phyloP scores from a whole-genome alignment of 2,113 vertebrate genomes.

The Boleophthalmus pectinirostris region DNA sequence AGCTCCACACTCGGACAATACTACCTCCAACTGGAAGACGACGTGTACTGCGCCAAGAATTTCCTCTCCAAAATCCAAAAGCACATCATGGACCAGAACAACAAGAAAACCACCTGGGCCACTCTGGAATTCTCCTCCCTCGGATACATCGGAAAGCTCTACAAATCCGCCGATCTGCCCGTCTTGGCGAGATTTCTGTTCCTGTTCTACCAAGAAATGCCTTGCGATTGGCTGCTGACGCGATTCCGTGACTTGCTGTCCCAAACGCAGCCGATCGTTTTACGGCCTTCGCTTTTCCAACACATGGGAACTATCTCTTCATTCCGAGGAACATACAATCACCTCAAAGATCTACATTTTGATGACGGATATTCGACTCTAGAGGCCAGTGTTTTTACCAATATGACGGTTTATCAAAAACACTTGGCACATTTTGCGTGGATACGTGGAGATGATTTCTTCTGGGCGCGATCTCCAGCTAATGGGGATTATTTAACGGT shows the following conservation, averaged over 20 bases:
- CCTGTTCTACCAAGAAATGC: conserved; percentile 87
- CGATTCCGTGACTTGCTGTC: conserved; percentile 81
- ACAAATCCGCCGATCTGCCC: conserved; percentile 78
- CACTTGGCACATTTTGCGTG: conserved; percentile 77
- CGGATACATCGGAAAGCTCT: conserved; percentile 87
- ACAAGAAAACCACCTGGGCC: conserved; percentile 74
- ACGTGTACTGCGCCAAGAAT: conserved; percentile 68
- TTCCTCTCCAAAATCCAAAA: conserved; percentile 78
- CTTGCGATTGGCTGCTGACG: conserved; percentile 82
- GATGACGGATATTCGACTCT: conserved; percentile 75
- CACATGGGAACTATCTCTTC: conserved; percentile 80
- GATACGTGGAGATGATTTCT: conserved; percentile 58
- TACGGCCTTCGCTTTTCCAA: conserved; percentile 85
- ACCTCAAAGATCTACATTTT: conserved; percentile 78
- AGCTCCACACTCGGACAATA: conserved; percentile 79
- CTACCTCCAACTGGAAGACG: conserved; percentile 88
- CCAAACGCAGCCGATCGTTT: conserved; percentile 77
- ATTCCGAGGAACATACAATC: conserved; percentile 74
- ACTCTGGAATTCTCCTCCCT: conserved; percentile 87
- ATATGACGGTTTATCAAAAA: conserved; percentile 65
- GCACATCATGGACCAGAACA: conserved; percentile 56
- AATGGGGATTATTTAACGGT: conserved; percentile 75
- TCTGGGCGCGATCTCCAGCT: conserved; percentile 75
- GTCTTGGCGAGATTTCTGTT: conserved; percentile 81
- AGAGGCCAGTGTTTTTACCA: conserved; percentile 65